Base-by-base conservation (phyloP, 1,140 invertebrate species). In the Aplysia californica region DNA sequence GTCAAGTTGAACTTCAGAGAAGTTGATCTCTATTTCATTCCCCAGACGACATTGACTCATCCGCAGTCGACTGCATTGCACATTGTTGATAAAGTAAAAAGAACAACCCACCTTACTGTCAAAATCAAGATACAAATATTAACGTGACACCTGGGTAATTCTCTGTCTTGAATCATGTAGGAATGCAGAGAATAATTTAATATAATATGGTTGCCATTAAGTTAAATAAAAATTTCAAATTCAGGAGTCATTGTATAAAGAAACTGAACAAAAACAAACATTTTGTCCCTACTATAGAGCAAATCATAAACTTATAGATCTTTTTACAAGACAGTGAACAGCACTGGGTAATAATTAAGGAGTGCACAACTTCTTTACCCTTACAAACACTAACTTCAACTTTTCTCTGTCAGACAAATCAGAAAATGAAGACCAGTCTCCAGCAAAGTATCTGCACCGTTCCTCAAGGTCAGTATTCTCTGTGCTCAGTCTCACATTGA, bases 401-500 rank as follows among this genome's bases (percentile, higher is more conserved):
- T 56, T 41, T n/a, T 75, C 18, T 75, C 55, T 5, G 35, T 23
- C 15, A 41, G 77, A 44, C 18, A 76, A 59, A 36, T 71, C 23
- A 15, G 58, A 21, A 50, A 81, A 78, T 3, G 59, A 39, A 64
- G 35, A 56, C 96, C 96, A 97, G 87, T 96, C 95, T 2, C 96
- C 96, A 76, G 92, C 92, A 87, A 93, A 96, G 91, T 95, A 96
- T 87, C 91, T 78, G 20, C 64, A 80, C 33, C 50, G 78, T 35
- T 90, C 79, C 73, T 92, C 88, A 18, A 91, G 87, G 26, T 91
- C 66, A 23, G 2, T n/a, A 6, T 33, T 88, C 89, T 96, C 96
- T 35, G 95, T 79, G 38, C n/a, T n/a, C n/a, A n/a, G n/a, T n/a
- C 93, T 78, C 23, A 95, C 92, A 91, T 96, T 97, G 58, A 94